Base-by-base conservation (phyloP, 2,113 vertebrate species). In the Hippocampus mohnikei region DNA sequence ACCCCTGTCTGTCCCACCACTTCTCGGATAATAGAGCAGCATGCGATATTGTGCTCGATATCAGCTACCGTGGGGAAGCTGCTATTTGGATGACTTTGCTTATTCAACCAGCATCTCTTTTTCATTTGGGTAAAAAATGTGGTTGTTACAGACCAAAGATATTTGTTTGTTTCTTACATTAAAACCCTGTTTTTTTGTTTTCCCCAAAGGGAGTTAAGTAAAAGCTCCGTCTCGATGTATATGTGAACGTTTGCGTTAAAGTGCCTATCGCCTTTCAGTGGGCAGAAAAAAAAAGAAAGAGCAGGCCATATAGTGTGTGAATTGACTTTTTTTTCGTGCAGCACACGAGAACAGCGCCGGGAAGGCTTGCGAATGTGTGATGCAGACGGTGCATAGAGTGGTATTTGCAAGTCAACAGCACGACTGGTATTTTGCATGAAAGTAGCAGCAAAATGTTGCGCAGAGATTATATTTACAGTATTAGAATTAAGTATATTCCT, bases 111-210 rank as follows among this genome's bases (percentile, higher is more conserved):
- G 72, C 77, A 52, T 79, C 75, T 81, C 60, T 5, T 78, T 78
- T 68, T 62, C 70, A 77, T 85, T 84, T 82, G 80, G 74, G 81
- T 85, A 80, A 79, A 79, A 59, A 76, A 74, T 75, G 62, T 76
- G 82, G 80, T 88, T 90, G 91, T 92, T 93, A 92, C 93, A 95
- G 94, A 98, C 96, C 96, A 98, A 98, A 98, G 95, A 96, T 85
- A 76, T 76, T 76, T 73, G 78, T 84, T 76, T 81, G 62, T 88
- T 86, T 87, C 74, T 79, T 78, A 80, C 74, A 65, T 70, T 50
- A 88, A 91, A 92, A 92, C 90, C 90, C 85, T 71, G 87, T 91
- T 93, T 89, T 93, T 44, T 60, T 27, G 5, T 93, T 89, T 93
- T 41, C 25, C 12, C 5, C 86, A 91, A 88, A 87, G 85, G 80